A percentile compares a stretch with the other conserved stretches of the same genome.
These are phyloP conservation scores for Alviniconcha marisindica DNA, from an alignment of 1,140 invertebrate genomes.

Conservation along the genomic window DNA sequence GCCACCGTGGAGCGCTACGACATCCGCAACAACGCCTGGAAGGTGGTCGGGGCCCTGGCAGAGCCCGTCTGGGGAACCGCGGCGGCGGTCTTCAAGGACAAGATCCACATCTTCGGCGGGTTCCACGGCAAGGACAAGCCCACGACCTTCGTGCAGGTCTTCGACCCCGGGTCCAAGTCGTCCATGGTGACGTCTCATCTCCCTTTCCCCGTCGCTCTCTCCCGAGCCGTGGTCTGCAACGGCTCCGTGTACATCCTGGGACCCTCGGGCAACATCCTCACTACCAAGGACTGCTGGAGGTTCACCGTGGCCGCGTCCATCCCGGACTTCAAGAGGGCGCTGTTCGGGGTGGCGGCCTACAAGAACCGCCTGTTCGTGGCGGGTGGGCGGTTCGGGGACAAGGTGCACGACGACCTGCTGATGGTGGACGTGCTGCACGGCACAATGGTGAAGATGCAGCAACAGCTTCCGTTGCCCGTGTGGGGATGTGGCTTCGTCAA, in stretches of 20 bases:
- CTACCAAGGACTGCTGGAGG: constrained; percentile 37
- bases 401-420: constrained; percentile 43
- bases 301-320: constrained; percentile 33
- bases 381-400: constrained; percentile 42
- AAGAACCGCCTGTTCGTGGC: constrained; percentile 30
- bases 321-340: constrained; percentile 42
- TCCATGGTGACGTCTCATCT: constrained; percentile 38
- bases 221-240: constrained; percentile 15
- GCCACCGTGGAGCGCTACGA: constrained; percentile 55
- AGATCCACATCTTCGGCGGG: constrained; percentile 59
- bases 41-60: constrained; percentile 47
- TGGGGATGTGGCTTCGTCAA: constrained; percentile 35
- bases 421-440: constrained; percentile 38
- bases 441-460: constrained; percentile 26
- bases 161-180: constrained; percentile 45
- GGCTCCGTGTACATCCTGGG: constrained; percentile 35
- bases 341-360: constrained; percentile 39
- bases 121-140: constrained; percentile 47
- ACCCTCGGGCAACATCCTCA: constrained; percentile 41
- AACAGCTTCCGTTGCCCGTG: constrained; percentile 38
- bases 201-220: constrained; percentile 39
- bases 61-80: constrained; percentile 55
- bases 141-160: constrained; percentile 55
- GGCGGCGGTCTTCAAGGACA: constrained; percentile 45
- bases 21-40: constrained; percentile 52